phyloP scores from a whole-genome alignment of 2,113 vertebrate genomes.

The Sinocyclocheilus anophthalmus region DNA sequence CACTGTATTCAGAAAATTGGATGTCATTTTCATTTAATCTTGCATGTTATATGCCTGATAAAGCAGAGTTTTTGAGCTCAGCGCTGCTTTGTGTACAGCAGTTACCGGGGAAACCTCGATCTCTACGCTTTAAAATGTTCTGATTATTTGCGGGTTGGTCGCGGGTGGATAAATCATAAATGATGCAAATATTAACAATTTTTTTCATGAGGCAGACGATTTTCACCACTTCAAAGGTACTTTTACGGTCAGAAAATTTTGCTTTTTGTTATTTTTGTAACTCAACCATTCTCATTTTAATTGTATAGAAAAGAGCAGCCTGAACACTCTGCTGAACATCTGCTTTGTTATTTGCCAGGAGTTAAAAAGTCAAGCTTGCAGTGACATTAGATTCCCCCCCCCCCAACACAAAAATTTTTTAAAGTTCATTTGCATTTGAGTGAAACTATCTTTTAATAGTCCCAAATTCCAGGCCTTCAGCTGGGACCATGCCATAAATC shows the following conservation, averaged over 20 bases:
- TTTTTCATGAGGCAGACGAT: no score
- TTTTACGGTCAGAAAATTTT: background rate
- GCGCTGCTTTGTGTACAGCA: no score
- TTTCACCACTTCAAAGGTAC: background rate
- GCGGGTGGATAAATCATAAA: no score
- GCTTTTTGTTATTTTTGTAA: background rate
- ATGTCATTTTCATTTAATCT: no score
- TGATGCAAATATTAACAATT: no score
- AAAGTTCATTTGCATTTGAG: background rate
- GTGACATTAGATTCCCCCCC: background rate
- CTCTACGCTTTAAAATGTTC: no score
- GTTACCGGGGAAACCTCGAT: no score
- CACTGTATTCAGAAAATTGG: no score
- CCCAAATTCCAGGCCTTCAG: slow-evolving; percentile 11
- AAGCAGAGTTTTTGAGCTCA: no score
- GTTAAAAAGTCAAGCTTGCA: background rate
- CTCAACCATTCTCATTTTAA: background rate
- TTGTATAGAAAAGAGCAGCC: background rate
- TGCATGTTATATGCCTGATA: no score
- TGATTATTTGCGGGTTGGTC: no score
- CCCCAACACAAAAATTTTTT: background rate
- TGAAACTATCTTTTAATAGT: background rate
- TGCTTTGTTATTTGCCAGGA: background rate
- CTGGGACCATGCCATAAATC: slow-evolving; percentile 31
- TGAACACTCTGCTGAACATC: background rate